Percentiles rank a stretch among this genome's conserved stretches.
Conservation (phyloP, 2,888 invertebrate species). For the Temnothorax rugatulus region DNA sequence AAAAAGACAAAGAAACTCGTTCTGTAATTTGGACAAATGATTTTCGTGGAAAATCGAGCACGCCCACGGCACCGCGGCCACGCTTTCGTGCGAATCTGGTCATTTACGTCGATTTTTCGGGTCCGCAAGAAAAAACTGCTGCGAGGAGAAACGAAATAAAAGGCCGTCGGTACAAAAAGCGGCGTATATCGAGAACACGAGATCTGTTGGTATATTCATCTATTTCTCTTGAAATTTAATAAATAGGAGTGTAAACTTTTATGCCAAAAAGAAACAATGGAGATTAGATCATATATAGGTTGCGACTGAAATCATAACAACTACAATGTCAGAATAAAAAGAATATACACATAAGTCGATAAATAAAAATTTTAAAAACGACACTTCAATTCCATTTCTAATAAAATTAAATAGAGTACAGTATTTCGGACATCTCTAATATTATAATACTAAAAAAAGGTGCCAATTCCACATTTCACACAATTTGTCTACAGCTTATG, state of each 20-base stretch:
- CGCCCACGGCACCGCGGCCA: constrained; percentile 65
- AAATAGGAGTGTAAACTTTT: neutral
- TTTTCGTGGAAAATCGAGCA: constrained; percentile 71
- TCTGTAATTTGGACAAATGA: constrained; percentile 70
- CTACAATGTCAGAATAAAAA: neutral
- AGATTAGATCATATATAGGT: neutral
- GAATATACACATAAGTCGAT: neutral
- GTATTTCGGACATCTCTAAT: too few relatives aligned
- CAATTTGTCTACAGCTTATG: too few relatives aligned
- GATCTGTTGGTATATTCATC: constrained; percentile 30
- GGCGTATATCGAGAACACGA: constrained; percentile 15
- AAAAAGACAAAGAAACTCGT: neutral
- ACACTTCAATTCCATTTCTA: too few relatives aligned
- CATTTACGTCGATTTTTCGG: constrained; percentile 44
- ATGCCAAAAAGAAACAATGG: neutral
- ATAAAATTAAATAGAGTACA: too few relatives aligned
- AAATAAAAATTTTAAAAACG: neutral
- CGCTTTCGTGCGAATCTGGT: constrained; percentile 68
- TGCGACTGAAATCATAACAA: neutral
- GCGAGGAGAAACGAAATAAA: constrained; percentile 47
- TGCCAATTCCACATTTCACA: too few relatives aligned
- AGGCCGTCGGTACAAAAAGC: constrained; percentile 47
- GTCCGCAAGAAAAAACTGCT: constrained; percentile 40
- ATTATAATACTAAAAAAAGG: too few relatives aligned
- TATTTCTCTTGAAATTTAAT: constrained; percentile 15